Conservation (phyloP, 2,113 vertebrate species). For the Poecile atricapillus region DNA sequence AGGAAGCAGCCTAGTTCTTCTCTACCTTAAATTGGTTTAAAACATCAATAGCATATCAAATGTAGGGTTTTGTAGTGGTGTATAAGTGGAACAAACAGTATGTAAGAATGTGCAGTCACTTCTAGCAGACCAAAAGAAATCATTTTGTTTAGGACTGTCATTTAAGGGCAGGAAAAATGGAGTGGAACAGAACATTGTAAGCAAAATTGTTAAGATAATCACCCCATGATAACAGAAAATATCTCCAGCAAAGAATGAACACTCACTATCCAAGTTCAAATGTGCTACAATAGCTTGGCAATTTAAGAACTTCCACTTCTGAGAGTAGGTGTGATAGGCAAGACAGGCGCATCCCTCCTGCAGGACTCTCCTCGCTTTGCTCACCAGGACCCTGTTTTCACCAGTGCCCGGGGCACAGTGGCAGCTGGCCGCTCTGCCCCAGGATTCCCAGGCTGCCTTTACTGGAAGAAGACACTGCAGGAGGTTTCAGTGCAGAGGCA, state of each 20-base stretch:
- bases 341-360: accelerated
- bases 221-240: neutral
- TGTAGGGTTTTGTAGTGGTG: neutral
- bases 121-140: neutral
- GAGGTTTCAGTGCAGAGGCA: neutral
- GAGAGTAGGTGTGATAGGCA: no score
- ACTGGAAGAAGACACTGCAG: neutral
- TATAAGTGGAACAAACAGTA: neutral
- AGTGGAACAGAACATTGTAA: neutral
- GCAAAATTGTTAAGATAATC: neutral
- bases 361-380: accelerated
- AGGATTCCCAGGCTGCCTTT: neutral
- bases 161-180: neutral
- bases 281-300: no score
- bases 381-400: accelerated
- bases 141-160: neutral
- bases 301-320: no score
- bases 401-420: accelerated
- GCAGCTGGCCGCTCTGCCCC: no score
- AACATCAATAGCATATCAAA: neutral
- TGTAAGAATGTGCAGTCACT: neutral
- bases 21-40: neutral
- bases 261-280: neutral
- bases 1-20: neutral
- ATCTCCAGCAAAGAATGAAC: neutral